Base-by-base conservation (phyloP, 1,140 invertebrate species). In the Alviniconcha marisindica region DNA sequence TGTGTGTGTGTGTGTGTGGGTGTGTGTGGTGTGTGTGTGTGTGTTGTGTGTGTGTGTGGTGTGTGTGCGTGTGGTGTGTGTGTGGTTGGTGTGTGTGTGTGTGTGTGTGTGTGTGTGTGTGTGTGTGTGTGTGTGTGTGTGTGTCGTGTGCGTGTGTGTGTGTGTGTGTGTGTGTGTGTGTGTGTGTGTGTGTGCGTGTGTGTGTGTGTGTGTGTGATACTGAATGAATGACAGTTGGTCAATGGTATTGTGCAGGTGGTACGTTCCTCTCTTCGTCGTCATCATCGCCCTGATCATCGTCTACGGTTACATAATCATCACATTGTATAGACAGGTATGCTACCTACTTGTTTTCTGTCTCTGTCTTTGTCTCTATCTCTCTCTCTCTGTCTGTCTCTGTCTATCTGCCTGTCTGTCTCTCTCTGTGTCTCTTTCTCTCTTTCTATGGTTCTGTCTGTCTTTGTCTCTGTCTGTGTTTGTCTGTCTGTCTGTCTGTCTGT, bases 201-300 rank as follows among this genome's bases (percentile, higher is more conserved):
- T 60, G 54, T 24, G 12, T 66, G 63, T 66, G 63, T 51, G 48
- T 51, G 48, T 51, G 48, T 51, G 48, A 51, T 7, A 51, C 10
- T 12, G 48, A 60, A 28, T 4, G 56, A 60, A 24, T 5, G 56
- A 60, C 10, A 60, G 56, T 48, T 48, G 44, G 44, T 48, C 18
- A n/a, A n/a, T n/a, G n/a, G n/a, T 48, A 18, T 48, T 48, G 5
- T 48, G 48, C 88, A 92, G 92, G 48, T 92, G 91, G 91, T 92
- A 92, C 84, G 89, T 88, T 0, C 92, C 92, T 42, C 81, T 91
- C 31, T 90, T 92, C 82, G 63, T 88, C 10, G 87, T 89, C 42
- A 89, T 92, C 42, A 42, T 87, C 5, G 56, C 89, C 14, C 77
- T 92, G 73, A 84, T 91, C 69, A 76, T 89, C 24, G 87, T 86